Base-by-base conservation (phyloP, 2,797 vertebrate species). In the Aldrovandia affinis region DNA sequence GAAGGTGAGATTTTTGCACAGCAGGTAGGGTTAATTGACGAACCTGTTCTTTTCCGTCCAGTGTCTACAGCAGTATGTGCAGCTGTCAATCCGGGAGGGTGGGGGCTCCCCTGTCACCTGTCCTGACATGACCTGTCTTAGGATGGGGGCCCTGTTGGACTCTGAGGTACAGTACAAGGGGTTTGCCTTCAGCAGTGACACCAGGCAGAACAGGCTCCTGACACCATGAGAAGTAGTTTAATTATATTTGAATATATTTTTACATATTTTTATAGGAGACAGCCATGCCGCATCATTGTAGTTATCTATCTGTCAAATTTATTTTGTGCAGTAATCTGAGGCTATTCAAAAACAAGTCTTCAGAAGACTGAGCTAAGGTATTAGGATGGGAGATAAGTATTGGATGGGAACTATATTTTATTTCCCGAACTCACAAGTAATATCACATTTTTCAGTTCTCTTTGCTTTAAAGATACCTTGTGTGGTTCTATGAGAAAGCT, bases 1-100 rank as follows among this genome's bases (percentile, higher is more conserved):
- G 42, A 77, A 25, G 39, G 42, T n/a, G 42, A 47, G 39, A 20
- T 47, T 22, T 25, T 12, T 44, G 42, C 73, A 22, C 25, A 10
- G 42, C 33, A 18, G 39, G 42, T 12, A 44, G 39, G 39, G 73
- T 39, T 77, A 77, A 77, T 73, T 88, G 55, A 85, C n/a, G 47
- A 81, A 68, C 54, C 78, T 81, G 85, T 88, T 85, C 3, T 88
- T 89, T 86, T 85, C 86, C 22, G 89, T 86, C 91, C 88, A 99
- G 98, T 99, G 98, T 94, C 95, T 99, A 89, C 95, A 94, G 90
- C 97, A 98, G 90, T 99, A 99, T 83, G 94, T 97, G 86, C 93
- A 96, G 90, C 89, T 99, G 89, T 95, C 97, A 81, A 96, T 99
- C 89, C 95, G 92, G 89, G 97, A 97, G 88, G 97, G 97, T 5